Conservation (phyloP, 2,113 vertebrate genomes). For the Ibidorhyncha struthersii region DNA sequence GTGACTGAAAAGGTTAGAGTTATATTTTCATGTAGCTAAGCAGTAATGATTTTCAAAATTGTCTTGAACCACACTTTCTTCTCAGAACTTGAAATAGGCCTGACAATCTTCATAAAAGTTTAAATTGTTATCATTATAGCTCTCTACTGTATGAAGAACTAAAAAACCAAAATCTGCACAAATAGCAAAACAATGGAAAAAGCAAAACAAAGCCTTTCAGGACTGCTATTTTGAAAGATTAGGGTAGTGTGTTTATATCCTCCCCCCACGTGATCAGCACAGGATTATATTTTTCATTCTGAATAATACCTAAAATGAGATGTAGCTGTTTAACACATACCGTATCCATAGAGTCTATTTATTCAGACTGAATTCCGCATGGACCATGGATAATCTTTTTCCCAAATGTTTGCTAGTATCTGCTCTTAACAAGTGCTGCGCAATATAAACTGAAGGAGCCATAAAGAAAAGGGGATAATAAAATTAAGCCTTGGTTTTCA, state of each 20-base stretch:
- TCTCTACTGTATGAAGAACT: background rate
- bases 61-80: background rate
- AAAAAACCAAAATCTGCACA: background rate
- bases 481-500: slow-evolving; percentile 17
- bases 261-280: background rate
- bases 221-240: background rate
- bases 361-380: slow-evolving; percentile 27
- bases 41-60: background rate
- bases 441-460: slow-evolving; percentile 11
- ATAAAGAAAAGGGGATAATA: background rate
- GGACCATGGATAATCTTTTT: slow-evolving; percentile 2
- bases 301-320: background rate
- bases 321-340: slow-evolving; percentile 1
- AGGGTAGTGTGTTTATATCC: background rate
- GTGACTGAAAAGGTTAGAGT: background rate
- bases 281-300: background rate
- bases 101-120: background rate
- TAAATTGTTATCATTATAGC: background rate
- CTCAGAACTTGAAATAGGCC: background rate
- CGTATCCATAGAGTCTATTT: slow-evolving; percentile 23
- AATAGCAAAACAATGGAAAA: background rate
- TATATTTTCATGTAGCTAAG: background rate
- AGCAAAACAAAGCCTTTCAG: background rate
- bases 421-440: slow-evolving; percentile 7
- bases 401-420: slow-evolving; percentile 20